Conservation (phyloP, 2,888 invertebrate genomes). For the Aquatica leii region DNA sequence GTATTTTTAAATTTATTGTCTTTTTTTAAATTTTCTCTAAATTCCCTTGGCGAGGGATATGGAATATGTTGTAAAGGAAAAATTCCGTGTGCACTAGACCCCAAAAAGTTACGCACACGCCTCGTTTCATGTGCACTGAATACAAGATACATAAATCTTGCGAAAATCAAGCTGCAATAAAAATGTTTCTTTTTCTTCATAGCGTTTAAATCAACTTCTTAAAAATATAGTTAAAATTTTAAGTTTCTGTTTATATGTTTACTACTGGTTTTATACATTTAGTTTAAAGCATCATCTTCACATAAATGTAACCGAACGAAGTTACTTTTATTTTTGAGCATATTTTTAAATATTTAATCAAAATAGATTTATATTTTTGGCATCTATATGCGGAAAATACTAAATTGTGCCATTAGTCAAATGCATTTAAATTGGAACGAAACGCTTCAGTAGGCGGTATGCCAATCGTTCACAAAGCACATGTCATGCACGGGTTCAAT, state of each 20-base stretch:
- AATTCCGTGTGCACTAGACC: constrained; percentile 35
- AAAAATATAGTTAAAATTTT: too few relatives aligned
- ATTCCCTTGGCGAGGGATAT: constrained; percentile 28
- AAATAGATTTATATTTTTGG: neutral
- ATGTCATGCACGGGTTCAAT: constrained; percentile 44
- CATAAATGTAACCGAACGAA: too few relatives aligned
- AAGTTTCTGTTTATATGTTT: too few relatives aligned
- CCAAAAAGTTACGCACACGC: constrained; percentile 45
- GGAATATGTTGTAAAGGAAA: constrained; percentile 33
- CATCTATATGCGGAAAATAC: neutral
- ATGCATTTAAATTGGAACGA: constrained; percentile 28
- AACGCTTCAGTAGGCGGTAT: constrained; percentile 28
- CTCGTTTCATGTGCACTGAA: constrained; percentile 35
- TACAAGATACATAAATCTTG: constrained; percentile 33
- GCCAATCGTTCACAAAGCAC: constrained; percentile 39
- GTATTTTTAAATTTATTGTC: constrained; percentile 10
- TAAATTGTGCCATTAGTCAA: constrained; percentile 7
- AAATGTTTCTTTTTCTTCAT: constrained; percentile 9
- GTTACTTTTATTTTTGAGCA: too few relatives aligned
- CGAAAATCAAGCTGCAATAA: constrained; percentile 27
- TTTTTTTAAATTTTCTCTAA: constrained; percentile 19
- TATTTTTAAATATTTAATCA: too few relatives aligned
- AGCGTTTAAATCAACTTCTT: too few relatives aligned
- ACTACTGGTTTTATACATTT: too few relatives aligned
- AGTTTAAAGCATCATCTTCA: too few relatives aligned